phyloP scores from a whole-genome alignment of 2,888 invertebrate genomes.

The Eristalis arbustorum region DNA sequence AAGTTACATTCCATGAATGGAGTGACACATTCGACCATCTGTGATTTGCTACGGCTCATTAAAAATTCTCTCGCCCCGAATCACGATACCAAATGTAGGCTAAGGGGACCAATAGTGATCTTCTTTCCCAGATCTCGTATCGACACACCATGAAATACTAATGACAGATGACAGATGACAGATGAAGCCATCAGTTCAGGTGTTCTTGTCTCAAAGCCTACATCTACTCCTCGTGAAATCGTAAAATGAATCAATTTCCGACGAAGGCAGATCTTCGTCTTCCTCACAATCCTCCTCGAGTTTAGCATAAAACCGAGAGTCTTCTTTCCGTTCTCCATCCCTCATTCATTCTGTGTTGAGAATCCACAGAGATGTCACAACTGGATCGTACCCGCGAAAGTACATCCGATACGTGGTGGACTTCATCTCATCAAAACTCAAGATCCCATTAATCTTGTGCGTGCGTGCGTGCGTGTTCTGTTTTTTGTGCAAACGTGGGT shows the following conservation, averaged over 20 bases:
- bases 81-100: neutral
- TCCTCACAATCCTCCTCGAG: neutral
- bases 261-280: neutral
- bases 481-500: slow-evolving; percentile 26
- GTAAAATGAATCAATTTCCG: neutral
- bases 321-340: neutral
- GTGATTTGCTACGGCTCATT: neutral
- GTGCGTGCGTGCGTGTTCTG: neutral
- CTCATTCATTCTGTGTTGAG: neutral
- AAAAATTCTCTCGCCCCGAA: neutral
- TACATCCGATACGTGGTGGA: neutral
- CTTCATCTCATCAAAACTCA: neutral
- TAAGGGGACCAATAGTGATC: neutral
- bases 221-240: neutral
- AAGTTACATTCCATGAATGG: neutral
- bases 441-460: neutral
- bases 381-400: neutral
- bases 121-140: neutral
- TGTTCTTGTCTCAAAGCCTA: neutral
- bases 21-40: neutral
- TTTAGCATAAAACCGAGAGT: neutral
- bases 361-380: neutral
- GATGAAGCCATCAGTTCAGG: neutral
- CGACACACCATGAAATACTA: neutral
- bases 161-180: neutral